Evolutionary conservation across 2,113 vertebrate species (phyloP).

Genomic region (Vicugna pacos): DNA sequence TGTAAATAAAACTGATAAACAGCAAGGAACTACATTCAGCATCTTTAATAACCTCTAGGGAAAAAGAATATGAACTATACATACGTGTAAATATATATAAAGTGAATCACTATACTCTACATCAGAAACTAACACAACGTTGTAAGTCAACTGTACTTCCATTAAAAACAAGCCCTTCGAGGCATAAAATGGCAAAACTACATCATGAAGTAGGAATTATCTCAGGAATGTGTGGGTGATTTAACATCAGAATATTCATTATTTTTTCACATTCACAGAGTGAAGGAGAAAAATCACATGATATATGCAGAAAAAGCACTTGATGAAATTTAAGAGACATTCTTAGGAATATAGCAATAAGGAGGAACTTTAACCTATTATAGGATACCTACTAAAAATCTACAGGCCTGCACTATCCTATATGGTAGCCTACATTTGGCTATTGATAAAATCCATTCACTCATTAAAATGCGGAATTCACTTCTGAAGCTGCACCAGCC

Average conservation of each 20-base stretch:
- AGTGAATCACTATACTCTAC: no score
- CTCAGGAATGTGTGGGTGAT: not conserved
- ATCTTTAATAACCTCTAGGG: no score
- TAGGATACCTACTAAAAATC: not conserved
- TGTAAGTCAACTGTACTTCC: no score
- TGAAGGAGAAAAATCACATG: not conserved
- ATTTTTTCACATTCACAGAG: not conserved
- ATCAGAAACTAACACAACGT: no score
- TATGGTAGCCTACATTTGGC: accelerated
- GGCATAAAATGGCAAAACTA: no score
- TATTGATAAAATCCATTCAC: no score
- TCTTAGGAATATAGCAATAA: not conserved
- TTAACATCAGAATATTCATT: not conserved
- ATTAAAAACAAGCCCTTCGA: not conserved
- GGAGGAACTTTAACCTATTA: not conserved
- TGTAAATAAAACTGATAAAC: no score
- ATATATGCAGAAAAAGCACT: not conserved
- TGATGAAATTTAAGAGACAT: not conserved
- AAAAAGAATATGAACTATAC: no score
- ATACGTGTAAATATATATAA: no score
- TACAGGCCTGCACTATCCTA: not conserved
- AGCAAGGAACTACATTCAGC: no score
- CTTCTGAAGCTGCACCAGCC: not conserved
- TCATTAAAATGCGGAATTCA: not conserved
- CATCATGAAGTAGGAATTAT: no score